phyloP scores from a whole-genome alignment of 2,113 vertebrate species.

The Xenotilapia leptura region DNA sequence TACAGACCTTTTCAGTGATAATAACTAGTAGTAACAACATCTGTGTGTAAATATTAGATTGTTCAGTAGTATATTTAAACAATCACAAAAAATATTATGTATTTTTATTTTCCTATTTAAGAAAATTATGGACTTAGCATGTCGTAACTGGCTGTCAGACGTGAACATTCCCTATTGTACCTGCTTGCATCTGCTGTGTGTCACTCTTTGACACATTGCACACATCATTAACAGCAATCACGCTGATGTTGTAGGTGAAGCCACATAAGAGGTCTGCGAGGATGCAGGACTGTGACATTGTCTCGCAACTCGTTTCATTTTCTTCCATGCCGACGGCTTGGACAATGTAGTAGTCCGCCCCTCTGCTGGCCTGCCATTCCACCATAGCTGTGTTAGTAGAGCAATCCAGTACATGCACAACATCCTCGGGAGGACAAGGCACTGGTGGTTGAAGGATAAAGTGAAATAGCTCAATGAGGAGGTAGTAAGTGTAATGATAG shows the following conservation, averaged over 20 bases:
- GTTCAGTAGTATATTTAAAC: neutral
- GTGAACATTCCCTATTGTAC: conserved; percentile 19
- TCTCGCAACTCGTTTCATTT: conserved; percentile 35
- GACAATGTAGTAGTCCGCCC: conserved; percentile 60
- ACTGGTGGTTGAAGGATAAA: conserved; percentile 34
- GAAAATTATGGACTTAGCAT: neutral
- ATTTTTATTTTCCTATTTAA: neutral
- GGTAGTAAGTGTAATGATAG: neutral
- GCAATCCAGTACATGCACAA: conserved; percentile 44
- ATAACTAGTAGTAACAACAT: neutral
- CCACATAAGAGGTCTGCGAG: conserved; percentile 61
- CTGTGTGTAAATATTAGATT: neutral
- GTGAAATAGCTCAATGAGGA: neutral
- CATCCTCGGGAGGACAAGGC: conserved; percentile 57
- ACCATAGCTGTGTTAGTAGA: conserved; percentile 42
- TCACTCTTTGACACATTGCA: conserved; percentile 57
- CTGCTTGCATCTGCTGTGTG: conserved; percentile 37
- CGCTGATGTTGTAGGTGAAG: conserved; percentile 66
- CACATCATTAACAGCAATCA: conserved; percentile 35
- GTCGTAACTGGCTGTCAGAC: neutral
- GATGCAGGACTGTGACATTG: conserved; percentile 19
- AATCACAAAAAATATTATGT: neutral
- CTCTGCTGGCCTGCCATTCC: conserved; percentile 41
- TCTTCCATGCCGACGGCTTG: conserved; percentile 44
- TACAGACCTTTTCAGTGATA: neutral